Evolutionary conservation across 2,888 invertebrate genomes (phyloP).

Genomic region (Aradus depressus): DNA sequence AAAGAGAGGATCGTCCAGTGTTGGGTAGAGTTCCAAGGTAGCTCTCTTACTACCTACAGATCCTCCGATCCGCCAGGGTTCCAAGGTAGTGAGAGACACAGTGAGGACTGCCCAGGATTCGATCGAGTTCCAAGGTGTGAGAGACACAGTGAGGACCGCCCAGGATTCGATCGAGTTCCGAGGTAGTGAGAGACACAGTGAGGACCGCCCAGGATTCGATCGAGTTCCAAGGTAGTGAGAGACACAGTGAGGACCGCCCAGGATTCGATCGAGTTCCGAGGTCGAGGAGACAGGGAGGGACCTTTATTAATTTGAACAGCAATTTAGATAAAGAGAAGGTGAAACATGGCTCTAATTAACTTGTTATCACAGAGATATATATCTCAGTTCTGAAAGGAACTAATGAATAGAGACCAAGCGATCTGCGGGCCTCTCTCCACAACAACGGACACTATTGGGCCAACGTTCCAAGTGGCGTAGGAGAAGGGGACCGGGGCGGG

Average conservation of each 20-base stretch:
- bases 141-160: slow-evolving; percentile 2
- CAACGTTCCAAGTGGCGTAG: too few species aligned
- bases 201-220: neutral
- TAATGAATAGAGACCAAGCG: slow-evolving; percentile 25
- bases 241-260: slow-evolving; percentile 1
- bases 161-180: neutral
- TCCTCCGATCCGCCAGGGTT: too few species aligned
- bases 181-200: slow-evolving; percentile 6
- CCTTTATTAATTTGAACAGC: slow-evolving; percentile 28
- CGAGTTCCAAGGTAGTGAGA: neutral
- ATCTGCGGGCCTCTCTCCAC: too few species aligned
- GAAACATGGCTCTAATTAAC: slow-evolving; percentile 28
- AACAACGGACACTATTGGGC: too few species aligned
- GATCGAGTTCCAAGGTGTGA: neutral
- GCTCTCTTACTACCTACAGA: too few species aligned
- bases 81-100: too few species aligned
- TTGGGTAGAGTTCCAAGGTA: neutral
- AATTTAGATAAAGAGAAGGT: slow-evolving; percentile 28
- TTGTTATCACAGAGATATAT: slow-evolving; percentile 29
- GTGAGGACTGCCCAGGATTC: neutral
- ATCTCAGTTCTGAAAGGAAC: slow-evolving; percentile 28
- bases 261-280: neutral
- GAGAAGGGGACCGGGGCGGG: too few species aligned
- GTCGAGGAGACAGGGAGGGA: slow-evolving; percentile 10
- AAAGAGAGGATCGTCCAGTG: too few species aligned